Base-by-base conservation (phyloP, 2,888 invertebrate species). In the Calameuta filiformis region DNA sequence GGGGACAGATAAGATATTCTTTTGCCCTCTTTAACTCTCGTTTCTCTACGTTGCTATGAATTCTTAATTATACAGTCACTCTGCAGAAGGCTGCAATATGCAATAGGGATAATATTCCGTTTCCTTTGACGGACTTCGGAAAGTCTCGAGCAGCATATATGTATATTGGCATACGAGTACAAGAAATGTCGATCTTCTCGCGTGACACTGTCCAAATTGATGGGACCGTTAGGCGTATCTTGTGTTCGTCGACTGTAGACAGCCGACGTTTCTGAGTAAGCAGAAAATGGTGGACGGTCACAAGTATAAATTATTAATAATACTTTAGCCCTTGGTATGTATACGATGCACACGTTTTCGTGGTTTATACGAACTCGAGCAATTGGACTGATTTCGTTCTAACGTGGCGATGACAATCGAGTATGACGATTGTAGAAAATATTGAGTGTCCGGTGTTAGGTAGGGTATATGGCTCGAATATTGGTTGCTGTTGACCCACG, bases 271-370 rank as follows among this genome's bases (percentile, higher is more conserved):
- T 23, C 40, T 23, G 15, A 23, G 40, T 15, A 40, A 23, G 40
- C 40, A 30, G n/a, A 30, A 3, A 75, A 78, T 68, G 73, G 68
- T 73, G 33, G 33, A 69, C 76, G 68, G 73, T 35, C 40, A 73
- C 35, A 76, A 76, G 76, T 78, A 78, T 73, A 68, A 78, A 78
- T 78, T 76, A 78, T 78, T 78, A 76, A 76, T 73, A 76, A 76
- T 74, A 76, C 76, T 76, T 76, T 73, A 74, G 35, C 68, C 73
- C 34, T 56, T 76, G 75, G 73, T 76, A 37, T 35, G 73, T 3
- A 11, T 23, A 35, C 35, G 73, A 76, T 78, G 23, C 15, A 73
- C 68, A 73, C 75, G 31, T 78, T 78, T 37, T 35, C 31, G 33
- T 73, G 76, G 73, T 78, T 76, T 73, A 78, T 75, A 69, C 23